Base-by-base conservation (phyloP, 2,888 invertebrate genomes). In the Bimastos eiseni region DNA sequence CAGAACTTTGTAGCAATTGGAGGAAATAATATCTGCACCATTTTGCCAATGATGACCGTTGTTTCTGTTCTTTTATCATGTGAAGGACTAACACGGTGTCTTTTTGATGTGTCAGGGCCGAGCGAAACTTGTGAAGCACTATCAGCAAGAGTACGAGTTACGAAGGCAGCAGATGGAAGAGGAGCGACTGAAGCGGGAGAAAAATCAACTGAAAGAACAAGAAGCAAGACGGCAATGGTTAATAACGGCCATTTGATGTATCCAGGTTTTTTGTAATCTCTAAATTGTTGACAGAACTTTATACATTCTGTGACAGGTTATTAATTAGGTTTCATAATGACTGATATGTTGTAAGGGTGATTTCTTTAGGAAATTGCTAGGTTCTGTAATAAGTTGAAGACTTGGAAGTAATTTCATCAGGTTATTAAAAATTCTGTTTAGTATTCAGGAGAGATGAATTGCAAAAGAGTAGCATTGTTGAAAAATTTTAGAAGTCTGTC, bases 121-220 rank as follows among this genome's bases (percentile, higher is more conserved):
- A 24, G 86, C 86, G 13, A 86, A 86, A 19, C 86, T 86, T 86
- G 37, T 86, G 6, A 86, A 86, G 86, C 86, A 86, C 37, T 86
- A 86, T 86, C 86, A 86, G 36, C 86, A 86, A 37, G 86, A 86
- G 86, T 86, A 86, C n/a, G 86, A 86, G 34, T 36, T 36, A 21
- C 34, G 37, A 30, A 86, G 86, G 11, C 86, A 86, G 24, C 86
- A 86, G 37, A 86, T 34, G 37, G 86, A 86, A 24, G 86, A 86
- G 36, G 86, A 86, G 37, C 86, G 37, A 19, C 86, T 86, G 34
- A 34, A 37, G 86, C 36, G 24, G 24, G 86, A 86, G 24, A 86
- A 86, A 86, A 37, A 36, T 36, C 86, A 37, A 21, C 21, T 86
- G 37, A 86, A 86, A 86, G 86, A 86, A 86, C 86, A 86, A 36